A percentile compares a stretch with the other conserved stretches of the same genome.
Evolutionary conservation across 2,888 invertebrate genomes (phyloP).

Genomic region (Arge pagana): DNA sequence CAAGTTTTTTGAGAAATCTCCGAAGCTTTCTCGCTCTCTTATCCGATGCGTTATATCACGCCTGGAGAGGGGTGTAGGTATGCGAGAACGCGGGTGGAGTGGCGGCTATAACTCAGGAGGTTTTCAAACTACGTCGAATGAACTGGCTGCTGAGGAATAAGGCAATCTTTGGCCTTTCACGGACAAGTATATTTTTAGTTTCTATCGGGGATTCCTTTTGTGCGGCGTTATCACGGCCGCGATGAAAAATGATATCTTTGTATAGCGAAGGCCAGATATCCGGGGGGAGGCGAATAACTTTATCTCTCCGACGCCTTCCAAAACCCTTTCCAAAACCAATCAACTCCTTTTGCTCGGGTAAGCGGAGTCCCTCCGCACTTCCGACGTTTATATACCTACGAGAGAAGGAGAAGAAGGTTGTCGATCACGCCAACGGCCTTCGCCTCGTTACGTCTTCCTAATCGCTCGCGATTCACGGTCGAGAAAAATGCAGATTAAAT

Average conservation of each 20-base stretch:
- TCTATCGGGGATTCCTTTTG: too few species aligned
- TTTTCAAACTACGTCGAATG: too few species aligned
- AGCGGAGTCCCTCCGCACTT: conserved; percentile 5
- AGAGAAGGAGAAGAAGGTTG: conserved; percentile 9
- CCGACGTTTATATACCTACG: not conserved
- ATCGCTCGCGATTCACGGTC: conserved; percentile 4
- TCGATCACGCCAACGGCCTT: conserved; percentile 13
- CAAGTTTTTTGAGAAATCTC: too few species aligned
- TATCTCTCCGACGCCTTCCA: conserved; percentile 17
- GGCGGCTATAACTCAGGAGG: too few species aligned
- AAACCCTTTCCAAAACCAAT: not conserved
- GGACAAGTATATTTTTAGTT: too few species aligned
- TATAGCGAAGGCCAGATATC: conserved; percentile 2
- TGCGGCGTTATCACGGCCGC: too few species aligned
- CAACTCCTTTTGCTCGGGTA: conserved; percentile 16
- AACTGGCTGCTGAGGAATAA: too few species aligned
- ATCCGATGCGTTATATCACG: too few species aligned
- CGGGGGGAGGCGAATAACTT: conserved; percentile 17
- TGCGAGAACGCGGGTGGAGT: too few species aligned
- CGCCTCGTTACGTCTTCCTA: conserved; percentile 1
- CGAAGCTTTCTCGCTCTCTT: too few species aligned
- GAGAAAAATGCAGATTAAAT: conserved; percentile 18
- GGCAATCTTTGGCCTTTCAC: too few species aligned
- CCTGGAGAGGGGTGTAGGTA: too few species aligned
- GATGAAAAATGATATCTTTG: conserved; percentile 1